A percentile compares a stretch with the other conserved stretches of the same genome.
phyloP scores from a whole-genome alignment of 1,140 invertebrate species.

The Drosophila ficusphila region DNA sequence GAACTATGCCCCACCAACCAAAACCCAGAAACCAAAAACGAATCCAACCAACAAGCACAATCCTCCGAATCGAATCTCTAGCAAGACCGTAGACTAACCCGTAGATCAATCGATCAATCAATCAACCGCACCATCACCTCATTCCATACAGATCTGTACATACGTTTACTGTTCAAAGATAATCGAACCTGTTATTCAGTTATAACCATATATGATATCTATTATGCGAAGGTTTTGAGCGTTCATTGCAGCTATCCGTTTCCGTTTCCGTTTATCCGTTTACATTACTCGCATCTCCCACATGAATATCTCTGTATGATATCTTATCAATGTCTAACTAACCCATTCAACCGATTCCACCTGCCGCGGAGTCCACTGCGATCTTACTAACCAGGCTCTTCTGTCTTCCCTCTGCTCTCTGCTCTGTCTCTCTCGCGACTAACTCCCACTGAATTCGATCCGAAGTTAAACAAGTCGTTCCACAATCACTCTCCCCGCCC shows the following conservation, averaged over 20 bases:
- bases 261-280: too few species aligned
- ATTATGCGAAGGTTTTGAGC: constrained; percentile 44
- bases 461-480: constrained; percentile 87
- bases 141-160: constrained; percentile 52
- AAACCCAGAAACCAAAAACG: too few species aligned
- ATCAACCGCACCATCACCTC: constrained; percentile 22
- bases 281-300: constrained; percentile 32
- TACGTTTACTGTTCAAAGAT: constrained; percentile 52
- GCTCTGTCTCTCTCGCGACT: constrained; percentile 21
- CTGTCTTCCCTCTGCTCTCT: constrained; percentile 22
- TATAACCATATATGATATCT: constrained; percentile 40
- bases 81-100: constrained; percentile 28
- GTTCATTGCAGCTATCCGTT: constrained; percentile 32
- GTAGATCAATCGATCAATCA: constrained; percentile 11
- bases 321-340: constrained; percentile 38
- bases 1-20: constrained; percentile 63
- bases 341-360: constrained; percentile 3
- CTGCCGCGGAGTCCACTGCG: constrained; percentile 3
- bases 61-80: constrained; percentile 33
- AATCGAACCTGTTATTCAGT: constrained; percentile 32
- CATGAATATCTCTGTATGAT: constrained; percentile 29
- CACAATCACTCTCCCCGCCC: constrained; percentile 86
- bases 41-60: constrained; percentile 24
- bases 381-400: constrained; percentile 35
- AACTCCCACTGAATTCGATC: constrained; percentile 3